A percentile compares a stretch with the other conserved stretches of the same genome.
These are phyloP conservation scores for Periophthalmus modestus DNA, from an alignment of 2,113 vertebrate species.

Conservation along the genomic window DNA sequence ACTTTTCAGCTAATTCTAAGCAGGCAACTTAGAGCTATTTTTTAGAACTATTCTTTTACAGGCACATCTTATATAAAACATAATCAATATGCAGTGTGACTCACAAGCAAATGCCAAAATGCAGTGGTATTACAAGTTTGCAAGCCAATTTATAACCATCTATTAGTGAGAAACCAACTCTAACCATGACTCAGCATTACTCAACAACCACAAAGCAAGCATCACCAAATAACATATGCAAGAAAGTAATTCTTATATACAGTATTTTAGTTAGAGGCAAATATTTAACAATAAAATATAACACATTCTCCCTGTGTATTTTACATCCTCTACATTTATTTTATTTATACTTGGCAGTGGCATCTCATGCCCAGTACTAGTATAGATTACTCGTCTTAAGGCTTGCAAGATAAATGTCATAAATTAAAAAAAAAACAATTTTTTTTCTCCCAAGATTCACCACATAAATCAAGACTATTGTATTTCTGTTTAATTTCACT, in stretches of 20 bases:
- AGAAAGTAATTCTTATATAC: background rate
- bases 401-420: too few relatives aligned
- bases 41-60: background rate
- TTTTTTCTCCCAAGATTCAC: background rate
- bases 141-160: background rate
- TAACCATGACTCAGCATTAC: too few relatives aligned
- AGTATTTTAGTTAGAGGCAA: too few relatives aligned
- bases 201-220: background rate
- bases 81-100: background rate
- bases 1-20: background rate
- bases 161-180: too few relatives aligned
- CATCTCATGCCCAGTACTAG: too few relatives aligned
- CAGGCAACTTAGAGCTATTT: background rate
- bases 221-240: background rate
- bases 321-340: too few relatives aligned
- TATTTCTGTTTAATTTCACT: background rate
- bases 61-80: background rate
- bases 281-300: too few relatives aligned
- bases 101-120: background rate
- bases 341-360: too few relatives aligned
- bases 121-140: background rate
- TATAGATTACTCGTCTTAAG: too few relatives aligned
- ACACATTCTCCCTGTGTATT: too few relatives aligned
- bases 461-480: background rate
- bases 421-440: too few relatives aligned